Base-by-base conservation (phyloP, 2,113 vertebrate species). In the Hippolais icterina region DNA sequence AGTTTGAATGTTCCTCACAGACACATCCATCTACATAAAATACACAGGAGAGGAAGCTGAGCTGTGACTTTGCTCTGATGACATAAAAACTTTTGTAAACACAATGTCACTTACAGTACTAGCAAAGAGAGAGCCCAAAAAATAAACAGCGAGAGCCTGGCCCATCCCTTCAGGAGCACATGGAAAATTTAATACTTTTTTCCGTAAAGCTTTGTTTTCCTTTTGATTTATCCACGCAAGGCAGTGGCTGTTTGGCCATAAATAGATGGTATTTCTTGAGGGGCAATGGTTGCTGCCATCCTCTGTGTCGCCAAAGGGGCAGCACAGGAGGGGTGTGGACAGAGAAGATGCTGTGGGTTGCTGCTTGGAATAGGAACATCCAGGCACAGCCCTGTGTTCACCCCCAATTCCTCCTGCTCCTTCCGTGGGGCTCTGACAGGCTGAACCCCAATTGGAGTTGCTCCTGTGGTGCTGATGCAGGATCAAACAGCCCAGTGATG, bases 71-170 rank as follows among this genome's bases (percentile, higher is more conserved):
- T 47, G 87, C 97, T 97, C 97, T 98, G 98, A 98, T 97, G 97
- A 98, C 98, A 98, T 97, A 98, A 98, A 98, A 98, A 97, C 95
- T 96, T 95, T 79, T 96, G 97, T 98, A 98, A 98, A 98, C 98
- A 98, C 97, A 15, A 33, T 98, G 98, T 98, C 97, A 98, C 95
- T 97, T 97, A 96, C 93, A 52, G 97, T 70, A 89, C 70, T 74
- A 87, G 96, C 91, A 53, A 56, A 64, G 90, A 89, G 88, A 84
- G 87, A 89, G 74, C 84, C 83, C 93, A 89, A 83, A 92, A 95
- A 97, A 96, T 93, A 92, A 97, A 95, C 90, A 83, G 35, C 4
- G 35, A 94, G 89, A 2, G 94, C 94, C 96, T 94, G 91, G 97
- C 85, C 84, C 77, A 74, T 95, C 85, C 92, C 70, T 72, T 54